Percentiles rank a stretch among this genome's conserved stretches.
These are phyloP conservation scores for Scolopax rusticola DNA, from an alignment of 2,797 vertebrate genomes.

Conservation along the genomic window DNA sequence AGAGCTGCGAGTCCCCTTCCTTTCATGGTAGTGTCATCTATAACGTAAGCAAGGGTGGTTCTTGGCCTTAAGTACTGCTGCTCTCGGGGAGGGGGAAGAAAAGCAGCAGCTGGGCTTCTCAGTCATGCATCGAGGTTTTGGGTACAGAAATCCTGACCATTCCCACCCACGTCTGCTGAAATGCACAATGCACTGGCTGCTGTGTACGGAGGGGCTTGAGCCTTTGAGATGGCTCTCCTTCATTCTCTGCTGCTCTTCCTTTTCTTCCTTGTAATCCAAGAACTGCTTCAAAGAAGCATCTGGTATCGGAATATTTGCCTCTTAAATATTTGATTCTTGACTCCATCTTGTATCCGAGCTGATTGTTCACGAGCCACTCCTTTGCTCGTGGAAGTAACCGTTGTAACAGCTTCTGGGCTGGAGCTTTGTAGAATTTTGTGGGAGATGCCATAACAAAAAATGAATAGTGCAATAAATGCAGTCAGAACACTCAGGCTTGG, in stretches of 20 bases:
- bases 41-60: neutral
- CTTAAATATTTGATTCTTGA: constrained; percentile 56
- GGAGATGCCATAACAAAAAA: neutral
- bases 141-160: neutral
- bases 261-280: neutral
- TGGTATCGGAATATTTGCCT: constrained; percentile 4
- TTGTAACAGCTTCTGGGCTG: neutral
- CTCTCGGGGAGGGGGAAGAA: neutral
- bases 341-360: constrained; percentile 64
- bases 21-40: neutral
- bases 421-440: neutral
- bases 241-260: neutral
- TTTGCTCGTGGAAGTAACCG: neutral
- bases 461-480: constrained; percentile 1
- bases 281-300: neutral
- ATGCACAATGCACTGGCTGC: neutral
- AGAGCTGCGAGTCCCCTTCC: neutral
- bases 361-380: neutral
- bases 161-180: neutral
- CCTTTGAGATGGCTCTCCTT: neutral
- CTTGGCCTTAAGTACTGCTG: neutral
- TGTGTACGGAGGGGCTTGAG: neutral
- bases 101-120: constrained; percentile 24
- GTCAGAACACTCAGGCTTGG: neutral
- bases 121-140: neutral